Percentiles rank a stretch among this genome's conserved stretches.
These are phyloP conservation scores for Notarius lentiginosus DNA, from an alignment of 2,113 vertebrate genomes.

Conservation along the genomic window DNA sequence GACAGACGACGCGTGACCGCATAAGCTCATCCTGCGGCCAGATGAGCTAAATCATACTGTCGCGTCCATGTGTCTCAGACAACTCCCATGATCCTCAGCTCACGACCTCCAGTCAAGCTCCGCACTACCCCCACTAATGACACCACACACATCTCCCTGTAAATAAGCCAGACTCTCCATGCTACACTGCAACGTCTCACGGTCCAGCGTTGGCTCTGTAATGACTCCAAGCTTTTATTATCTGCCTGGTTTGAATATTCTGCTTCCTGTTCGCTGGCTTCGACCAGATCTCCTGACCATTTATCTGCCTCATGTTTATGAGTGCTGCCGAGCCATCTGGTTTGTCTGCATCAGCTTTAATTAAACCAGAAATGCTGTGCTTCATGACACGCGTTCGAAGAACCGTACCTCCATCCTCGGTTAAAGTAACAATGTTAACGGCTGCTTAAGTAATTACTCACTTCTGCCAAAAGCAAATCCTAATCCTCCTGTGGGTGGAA, in stretches of 20 bases:
- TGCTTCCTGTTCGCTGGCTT: neutral
- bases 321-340: neutral
- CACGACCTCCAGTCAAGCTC: neutral
- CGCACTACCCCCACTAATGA: neutral
- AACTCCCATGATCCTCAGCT: neutral
- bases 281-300: neutral
- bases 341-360: neutral
- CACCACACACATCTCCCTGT: neutral
- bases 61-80: neutral
- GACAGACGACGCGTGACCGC: too few species aligned
- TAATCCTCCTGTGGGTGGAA: neutral
- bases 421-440: neutral
- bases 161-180: neutral
- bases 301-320: neutral
- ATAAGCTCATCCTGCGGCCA: too few species aligned
- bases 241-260: slow-evolving; percentile 1
- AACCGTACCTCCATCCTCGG: neutral
- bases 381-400: neutral
- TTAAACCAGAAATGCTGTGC: neutral
- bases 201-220: neutral
- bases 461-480: neutral
- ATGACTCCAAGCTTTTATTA: neutral
- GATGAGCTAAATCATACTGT: neutral
- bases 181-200: neutral
- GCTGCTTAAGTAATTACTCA: slow-evolving; percentile 7